Evolutionary conservation across 1,140 invertebrate species (phyloP).

Genomic region (Apocrypta bakeri): DNA sequence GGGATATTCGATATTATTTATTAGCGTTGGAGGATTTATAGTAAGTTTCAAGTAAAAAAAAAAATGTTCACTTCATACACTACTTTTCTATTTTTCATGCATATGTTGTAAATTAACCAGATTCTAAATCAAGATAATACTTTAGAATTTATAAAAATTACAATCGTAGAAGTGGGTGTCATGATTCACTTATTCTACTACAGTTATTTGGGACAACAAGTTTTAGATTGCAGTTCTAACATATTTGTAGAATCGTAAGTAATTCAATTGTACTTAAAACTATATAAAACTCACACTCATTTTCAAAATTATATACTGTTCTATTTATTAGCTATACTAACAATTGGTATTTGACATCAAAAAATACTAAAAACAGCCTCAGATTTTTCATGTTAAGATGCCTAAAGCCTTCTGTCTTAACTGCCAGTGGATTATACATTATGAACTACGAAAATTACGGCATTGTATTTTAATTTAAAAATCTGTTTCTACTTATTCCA

Average conservation of each 20-base stretch:
- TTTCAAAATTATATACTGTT: neutral
- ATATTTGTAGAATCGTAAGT: neutral
- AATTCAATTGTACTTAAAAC: too few relatives aligned
- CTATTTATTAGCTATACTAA: neutral
- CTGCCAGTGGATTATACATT: neutral
- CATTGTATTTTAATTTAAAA: neutral
- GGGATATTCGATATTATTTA: neutral
- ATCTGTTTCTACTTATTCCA: too few relatives aligned
- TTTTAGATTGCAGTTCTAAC: neutral
- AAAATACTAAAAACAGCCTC: neutral
- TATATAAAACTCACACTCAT: too few relatives aligned
- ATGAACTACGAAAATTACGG: neutral
- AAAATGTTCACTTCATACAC: too few relatives aligned
- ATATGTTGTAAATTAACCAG: neutral
- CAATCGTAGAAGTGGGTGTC: neutral
- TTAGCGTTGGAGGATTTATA: neutral
- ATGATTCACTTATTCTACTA: neutral
- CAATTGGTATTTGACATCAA: neutral
- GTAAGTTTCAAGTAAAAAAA: too few relatives aligned
- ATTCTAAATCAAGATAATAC: neutral
- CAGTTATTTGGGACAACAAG: neutral
- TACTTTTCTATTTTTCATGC: too few relatives aligned
- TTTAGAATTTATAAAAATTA: neutral
- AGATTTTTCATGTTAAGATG: neutral
- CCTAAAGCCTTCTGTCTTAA: neutral